Evolutionary conservation across 2,113 vertebrate genomes (phyloP), one percentile per base, ranked within the genome.

Genomic region (Atrichornis clamosus): DNA sequence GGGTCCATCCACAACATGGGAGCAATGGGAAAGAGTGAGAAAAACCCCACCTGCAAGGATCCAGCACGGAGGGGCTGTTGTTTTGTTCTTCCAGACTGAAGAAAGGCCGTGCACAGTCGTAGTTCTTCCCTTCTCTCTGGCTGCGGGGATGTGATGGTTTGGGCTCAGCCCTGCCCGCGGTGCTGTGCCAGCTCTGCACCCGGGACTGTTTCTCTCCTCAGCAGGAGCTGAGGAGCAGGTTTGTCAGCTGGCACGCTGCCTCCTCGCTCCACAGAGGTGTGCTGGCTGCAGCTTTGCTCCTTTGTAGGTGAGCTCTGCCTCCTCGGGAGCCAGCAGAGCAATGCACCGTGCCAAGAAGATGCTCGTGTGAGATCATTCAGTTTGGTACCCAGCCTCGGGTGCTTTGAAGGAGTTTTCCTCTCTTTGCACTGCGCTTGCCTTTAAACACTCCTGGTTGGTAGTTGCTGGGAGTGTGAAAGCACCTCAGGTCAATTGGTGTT

Each of bases 291-390:
- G 83, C 55, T 78, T 26, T 23, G 72, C 87, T 94, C 19, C 0
- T 84, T 53, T 67, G 59, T 76, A 94, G 91, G 93, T 91, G 91
- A 87, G 80, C 89, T 70, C 22, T 23, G 80, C 64, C 87, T 91
- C 23, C 0, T 55, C 39, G n/a, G 84, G 64, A 91, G 84, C 60
- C 55, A 33, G 33, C 2, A 1, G 37, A n/a, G 53, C 2, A n/a
- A 9, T 53, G 84, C 59, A 3, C 18, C 0, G 1, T 35, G 87
- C 93, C 80, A 81, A 55, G 55, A 63, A 58, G 44, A 33, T 47
- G 39, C 68, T 86, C 0, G 1, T 72, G 35, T 81, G 84, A 82
- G 73, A 37, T 52, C 39, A 62, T 81, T 68, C 6, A 1, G 7
- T 53, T 67, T 67, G 60, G 30, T 70, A 47, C 42, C 63, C 39